Evolutionary conservation across 37 sponge, comb jelly and placozoan species (phyloP).

Genomic region (Mnemiopsis leidyi): DNA sequence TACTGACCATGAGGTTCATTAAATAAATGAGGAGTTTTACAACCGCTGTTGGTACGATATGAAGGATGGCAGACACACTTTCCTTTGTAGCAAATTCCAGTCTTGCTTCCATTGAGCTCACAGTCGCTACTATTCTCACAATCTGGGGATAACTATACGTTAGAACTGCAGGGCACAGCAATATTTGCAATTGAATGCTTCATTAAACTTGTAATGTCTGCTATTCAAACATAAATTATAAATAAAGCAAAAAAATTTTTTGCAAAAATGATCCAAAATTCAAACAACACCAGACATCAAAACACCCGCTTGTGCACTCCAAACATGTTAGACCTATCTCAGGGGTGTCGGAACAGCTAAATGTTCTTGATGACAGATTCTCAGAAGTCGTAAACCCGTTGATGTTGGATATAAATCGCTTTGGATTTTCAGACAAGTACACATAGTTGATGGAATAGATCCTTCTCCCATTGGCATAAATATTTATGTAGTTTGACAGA

Average conservation of each 20-base stretch:
- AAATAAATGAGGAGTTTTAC: background rate
- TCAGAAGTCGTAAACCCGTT: background rate
- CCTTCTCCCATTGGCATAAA: background rate
- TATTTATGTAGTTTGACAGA: background rate
- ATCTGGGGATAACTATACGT: background rate
- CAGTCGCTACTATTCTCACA: background rate
- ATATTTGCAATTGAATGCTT: too few species aligned
- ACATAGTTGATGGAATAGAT: background rate
- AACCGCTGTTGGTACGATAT: background rate
- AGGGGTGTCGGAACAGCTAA: too few species aligned
- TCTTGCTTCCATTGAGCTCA: background rate
- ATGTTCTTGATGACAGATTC: background rate
- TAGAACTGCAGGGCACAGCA: too few species aligned
- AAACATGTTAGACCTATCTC: too few species aligned
- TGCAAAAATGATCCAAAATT: too few species aligned
- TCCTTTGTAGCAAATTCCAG: background rate
- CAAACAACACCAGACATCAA: too few species aligned
- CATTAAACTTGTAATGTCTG: too few species aligned
- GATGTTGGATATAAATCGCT: background rate
- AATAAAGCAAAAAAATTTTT: too few species aligned
- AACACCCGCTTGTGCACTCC: too few species aligned
- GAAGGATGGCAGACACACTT: background rate
- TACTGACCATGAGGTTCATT: background rate
- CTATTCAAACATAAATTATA: too few species aligned
- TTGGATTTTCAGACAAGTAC: background rate